Conservation (phyloP, 1,140 invertebrate genomes). For the Neelides sp. region DNA sequence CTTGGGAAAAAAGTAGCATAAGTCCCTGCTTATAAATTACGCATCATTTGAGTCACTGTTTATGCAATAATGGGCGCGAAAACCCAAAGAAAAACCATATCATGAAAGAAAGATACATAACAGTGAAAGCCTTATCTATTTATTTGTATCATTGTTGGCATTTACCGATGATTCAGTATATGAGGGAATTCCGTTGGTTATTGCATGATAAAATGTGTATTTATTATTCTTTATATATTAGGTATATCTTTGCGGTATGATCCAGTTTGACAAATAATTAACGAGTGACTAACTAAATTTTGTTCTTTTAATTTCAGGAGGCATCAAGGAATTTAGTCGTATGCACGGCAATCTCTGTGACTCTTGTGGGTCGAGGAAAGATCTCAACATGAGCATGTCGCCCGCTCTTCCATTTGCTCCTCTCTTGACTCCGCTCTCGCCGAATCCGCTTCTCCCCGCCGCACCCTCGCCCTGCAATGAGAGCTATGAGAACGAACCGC, state of each 20-base stretch:
- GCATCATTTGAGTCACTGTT: too few relatives aligned
- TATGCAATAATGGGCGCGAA: too few relatives aligned
- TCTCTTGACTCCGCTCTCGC: slow-evolving; percentile 34
- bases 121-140: too few relatives aligned
- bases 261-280: background rate
- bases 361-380: slow-evolving; percentile 24
- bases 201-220: too few relatives aligned
- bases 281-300: too few relatives aligned
- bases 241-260: background rate
- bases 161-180: too few relatives aligned
- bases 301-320: slow-evolving; percentile 43
- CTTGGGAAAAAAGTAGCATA: too few relatives aligned
- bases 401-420: slow-evolving; percentile 20
- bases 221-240: background rate
- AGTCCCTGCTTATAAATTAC: too few relatives aligned
- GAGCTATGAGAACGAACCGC: slow-evolving; percentile 30
- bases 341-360: slow-evolving; percentile 52
- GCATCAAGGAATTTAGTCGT: slow-evolving; percentile 53
- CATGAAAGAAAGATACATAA: too few relatives aligned
- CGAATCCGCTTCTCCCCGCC: slow-evolving; percentile 32
- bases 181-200: too few relatives aligned
- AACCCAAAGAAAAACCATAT: too few relatives aligned
- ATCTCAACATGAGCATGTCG: slow-evolving; percentile 22
- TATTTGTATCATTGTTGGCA: too few relatives aligned
- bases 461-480: slow-evolving; percentile 30